These are phyloP conservation scores for Indicator maculatus DNA, from an alignment of 2,113 vertebrate genomes.

Conservation along the genomic window DNA sequence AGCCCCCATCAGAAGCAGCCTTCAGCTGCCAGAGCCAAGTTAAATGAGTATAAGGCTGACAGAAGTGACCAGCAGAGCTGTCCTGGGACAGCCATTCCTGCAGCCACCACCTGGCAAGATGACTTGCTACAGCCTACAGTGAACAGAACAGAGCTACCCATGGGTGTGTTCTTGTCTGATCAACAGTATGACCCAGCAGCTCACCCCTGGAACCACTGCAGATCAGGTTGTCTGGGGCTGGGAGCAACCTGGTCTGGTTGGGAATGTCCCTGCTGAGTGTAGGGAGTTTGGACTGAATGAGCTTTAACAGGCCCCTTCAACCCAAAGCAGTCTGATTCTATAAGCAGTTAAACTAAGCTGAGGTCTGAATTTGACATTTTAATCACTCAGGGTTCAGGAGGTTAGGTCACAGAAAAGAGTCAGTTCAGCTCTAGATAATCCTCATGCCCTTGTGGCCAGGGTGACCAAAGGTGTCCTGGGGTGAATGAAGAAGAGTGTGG, in stretches of 20 bases:
- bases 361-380: neutral
- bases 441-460: too few species aligned
- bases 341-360: neutral
- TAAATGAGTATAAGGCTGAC: neutral
- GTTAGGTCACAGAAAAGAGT: neutral
- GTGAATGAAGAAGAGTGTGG: too few species aligned
- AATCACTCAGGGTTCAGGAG: neutral
- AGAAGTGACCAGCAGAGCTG: neutral
- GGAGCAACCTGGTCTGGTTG: too few species aligned
- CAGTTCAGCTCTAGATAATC: neutral
- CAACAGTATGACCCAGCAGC: too few species aligned
- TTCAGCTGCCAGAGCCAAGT: neutral
- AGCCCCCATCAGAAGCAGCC: neutral
- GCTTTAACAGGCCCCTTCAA: too few species aligned
- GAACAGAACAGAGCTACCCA: neutral
- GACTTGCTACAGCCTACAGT: neutral
- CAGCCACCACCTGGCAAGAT: neutral
- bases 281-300: too few species aligned
- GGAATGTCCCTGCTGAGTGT: too few species aligned
- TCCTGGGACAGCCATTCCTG: neutral
- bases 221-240: too few species aligned
- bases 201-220: too few species aligned
- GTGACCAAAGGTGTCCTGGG: too few species aligned
- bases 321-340: too few species aligned
- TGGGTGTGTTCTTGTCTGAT: neutral